Evolutionary conservation across 2,888 invertebrate species (phyloP).

Genomic region (Aleiodes testaceus): DNA sequence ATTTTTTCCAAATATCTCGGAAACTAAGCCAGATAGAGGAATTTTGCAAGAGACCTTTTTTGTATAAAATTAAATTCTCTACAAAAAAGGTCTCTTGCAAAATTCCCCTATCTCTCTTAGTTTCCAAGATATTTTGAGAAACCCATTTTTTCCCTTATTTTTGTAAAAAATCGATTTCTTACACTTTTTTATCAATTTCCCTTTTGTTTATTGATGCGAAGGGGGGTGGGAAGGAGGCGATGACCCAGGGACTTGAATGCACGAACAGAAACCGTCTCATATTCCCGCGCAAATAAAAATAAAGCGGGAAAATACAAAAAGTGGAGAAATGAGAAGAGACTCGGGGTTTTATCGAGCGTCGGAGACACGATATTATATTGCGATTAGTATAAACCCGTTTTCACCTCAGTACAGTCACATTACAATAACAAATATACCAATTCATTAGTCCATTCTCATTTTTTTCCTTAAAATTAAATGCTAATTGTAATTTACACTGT

Average conservation of each 20-base stretch:
- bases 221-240: neutral
- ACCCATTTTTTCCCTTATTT: too few relatives aligned
- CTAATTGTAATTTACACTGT: slow-evolving; percentile 52
- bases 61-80: too few relatives aligned
- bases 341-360: slow-evolving; percentile 35
- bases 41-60: too few relatives aligned
- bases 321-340: slow-evolving; percentile 4
- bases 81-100: too few relatives aligned
- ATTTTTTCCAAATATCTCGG: too few relatives aligned
- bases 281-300: neutral
- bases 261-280: slow-evolving; percentile 26
- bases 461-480: slow-evolving; percentile 18
- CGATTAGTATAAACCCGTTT: slow-evolving; percentile 53
- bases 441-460: slow-evolving; percentile 50
- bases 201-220: too few relatives aligned
- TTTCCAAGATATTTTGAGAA: too few relatives aligned
- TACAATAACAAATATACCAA: slow-evolving; percentile 51
- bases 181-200: too few relatives aligned
- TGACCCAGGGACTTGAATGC: slow-evolving; percentile 44
- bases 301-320: neutral
- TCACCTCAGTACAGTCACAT: slow-evolving; percentile 43
- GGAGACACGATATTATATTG: slow-evolving; percentile 48
- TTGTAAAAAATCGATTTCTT: too few relatives aligned
- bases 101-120: too few relatives aligned
- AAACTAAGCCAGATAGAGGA: too few relatives aligned